These are phyloP conservation scores for Teleogryllus occipitalis DNA, from an alignment of 1,140 invertebrate species.

Conservation along the genomic window DNA sequence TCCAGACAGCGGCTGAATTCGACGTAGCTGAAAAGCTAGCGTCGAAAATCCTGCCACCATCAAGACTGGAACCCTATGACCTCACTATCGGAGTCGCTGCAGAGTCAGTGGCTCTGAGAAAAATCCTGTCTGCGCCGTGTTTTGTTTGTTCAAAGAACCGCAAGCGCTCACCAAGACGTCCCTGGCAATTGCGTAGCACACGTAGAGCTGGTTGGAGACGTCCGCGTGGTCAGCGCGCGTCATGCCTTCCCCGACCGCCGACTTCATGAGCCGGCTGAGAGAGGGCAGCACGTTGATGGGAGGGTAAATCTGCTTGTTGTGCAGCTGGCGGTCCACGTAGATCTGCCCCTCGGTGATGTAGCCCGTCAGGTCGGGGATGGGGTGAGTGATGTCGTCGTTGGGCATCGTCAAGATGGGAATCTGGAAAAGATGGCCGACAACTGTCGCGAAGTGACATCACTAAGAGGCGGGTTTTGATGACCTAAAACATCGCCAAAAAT, in stretches of 20 bases:
- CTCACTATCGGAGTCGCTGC: too few species aligned
- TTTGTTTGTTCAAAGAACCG: too few species aligned
- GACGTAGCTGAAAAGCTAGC: too few species aligned
- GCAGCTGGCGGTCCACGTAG: constrained; percentile 55
- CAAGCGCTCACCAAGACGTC: background rate
- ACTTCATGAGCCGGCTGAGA: constrained; percentile 64
- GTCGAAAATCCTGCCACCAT: too few species aligned
- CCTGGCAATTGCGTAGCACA: constrained; percentile 49
- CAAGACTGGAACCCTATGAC: too few species aligned
- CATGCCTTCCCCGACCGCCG: constrained; percentile 67
- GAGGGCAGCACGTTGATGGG: constrained; percentile 65
- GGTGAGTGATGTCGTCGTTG: constrained; percentile 61
- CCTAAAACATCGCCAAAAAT: too few species aligned
- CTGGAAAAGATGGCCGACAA: constrained; percentile 27
- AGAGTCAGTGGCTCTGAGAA: too few species aligned
- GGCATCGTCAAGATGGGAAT: constrained; percentile 57
- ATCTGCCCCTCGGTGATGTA: constrained; percentile 63
- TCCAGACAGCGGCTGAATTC: too few species aligned
- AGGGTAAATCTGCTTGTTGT: constrained; percentile 62
- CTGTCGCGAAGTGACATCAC: too few species aligned
- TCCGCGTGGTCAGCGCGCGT: constrained; percentile 63
- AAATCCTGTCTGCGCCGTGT: too few species aligned
- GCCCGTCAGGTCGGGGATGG: constrained; percentile 60
- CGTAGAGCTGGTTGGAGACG: constrained; percentile 65
- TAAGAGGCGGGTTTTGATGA: too few species aligned